These are phyloP conservation scores for Cistogaster globosa DNA, from an alignment of 2,888 invertebrate genomes.

Conservation along the genomic window DNA sequence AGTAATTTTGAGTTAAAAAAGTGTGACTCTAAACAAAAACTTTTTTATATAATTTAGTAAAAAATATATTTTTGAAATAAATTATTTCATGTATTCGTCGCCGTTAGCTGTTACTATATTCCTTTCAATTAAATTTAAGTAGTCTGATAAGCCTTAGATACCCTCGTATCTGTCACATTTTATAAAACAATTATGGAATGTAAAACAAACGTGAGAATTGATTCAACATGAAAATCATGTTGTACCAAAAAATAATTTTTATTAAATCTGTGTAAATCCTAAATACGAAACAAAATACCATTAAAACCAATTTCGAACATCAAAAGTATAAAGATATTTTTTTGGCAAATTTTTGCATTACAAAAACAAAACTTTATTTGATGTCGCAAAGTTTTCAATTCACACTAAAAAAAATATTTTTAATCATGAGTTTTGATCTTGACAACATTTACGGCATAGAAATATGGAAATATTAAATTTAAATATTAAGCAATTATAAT, in stretches of 20 bases:
- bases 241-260: constrained; percentile 16
- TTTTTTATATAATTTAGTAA: too few species aligned
- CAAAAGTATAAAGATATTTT: constrained; percentile 10
- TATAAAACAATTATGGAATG: constrained; percentile 67
- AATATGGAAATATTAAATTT: constrained; percentile 51
- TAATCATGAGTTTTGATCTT: constrained; percentile 49
- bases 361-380: background rate
- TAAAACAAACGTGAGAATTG: constrained; percentile 70
- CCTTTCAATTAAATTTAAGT: too few species aligned
- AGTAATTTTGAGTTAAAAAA: too few species aligned
- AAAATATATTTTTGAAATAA: too few species aligned
- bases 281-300: constrained; percentile 17
- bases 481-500: constrained; percentile 63
- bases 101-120: too few species aligned
- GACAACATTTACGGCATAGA: background rate
- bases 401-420: constrained; percentile 25
- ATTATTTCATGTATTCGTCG: too few species aligned
- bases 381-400: constrained; percentile 53
- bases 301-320: constrained; percentile 14
- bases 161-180: constrained; percentile 54
- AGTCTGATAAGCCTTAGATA: too few species aligned
- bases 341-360: background rate
- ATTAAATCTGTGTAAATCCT: background rate
- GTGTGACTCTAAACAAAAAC: too few species aligned
- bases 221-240: constrained; percentile 67